Percentiles rank a stretch among this genome's conserved stretches.
Conservation (phyloP, 2,888 invertebrate genomes). For the Philopedon plagiatum region DNA sequence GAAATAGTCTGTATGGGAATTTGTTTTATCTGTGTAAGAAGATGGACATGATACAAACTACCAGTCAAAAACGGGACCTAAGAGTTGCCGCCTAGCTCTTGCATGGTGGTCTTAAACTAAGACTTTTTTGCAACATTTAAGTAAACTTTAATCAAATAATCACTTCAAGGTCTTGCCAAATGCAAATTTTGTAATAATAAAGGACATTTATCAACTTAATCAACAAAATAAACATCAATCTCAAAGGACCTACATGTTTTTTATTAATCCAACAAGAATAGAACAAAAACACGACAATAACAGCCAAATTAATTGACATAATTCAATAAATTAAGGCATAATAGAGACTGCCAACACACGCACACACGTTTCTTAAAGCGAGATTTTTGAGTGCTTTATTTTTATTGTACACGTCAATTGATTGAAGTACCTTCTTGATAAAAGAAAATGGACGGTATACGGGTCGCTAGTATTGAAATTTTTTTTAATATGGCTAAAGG, state of each 20-base stretch:
- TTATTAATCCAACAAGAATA: constrained; percentile 32
- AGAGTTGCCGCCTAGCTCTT: no score
- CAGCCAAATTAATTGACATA: constrained; percentile 47
- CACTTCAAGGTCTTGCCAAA: background rate
- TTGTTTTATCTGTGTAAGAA: no score
- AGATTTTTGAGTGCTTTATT: constrained; percentile 41
- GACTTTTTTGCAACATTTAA: no score
- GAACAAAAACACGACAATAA: constrained; percentile 45
- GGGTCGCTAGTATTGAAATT: constrained; percentile 30
- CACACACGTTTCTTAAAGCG: constrained; percentile 42
- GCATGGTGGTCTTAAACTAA: no score
- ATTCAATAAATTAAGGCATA: constrained; percentile 48
- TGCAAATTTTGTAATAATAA: background rate
- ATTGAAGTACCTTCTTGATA: constrained; percentile 47
- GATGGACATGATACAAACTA: no score
- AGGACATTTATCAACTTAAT: background rate
- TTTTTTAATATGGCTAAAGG: constrained; percentile 19
- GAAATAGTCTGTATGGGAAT: no score
- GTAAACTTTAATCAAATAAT: no score
- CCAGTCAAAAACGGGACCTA: no score
- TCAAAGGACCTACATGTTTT: constrained; percentile 13
- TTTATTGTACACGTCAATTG: constrained; percentile 45
- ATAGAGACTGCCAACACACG: constrained; percentile 41
- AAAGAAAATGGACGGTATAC: constrained; percentile 38
- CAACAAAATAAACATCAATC: constrained; percentile 6